Evolutionary conservation across 2,797 vertebrate genomes (phyloP).

Genomic region (Gouania willdenowi): DNA sequence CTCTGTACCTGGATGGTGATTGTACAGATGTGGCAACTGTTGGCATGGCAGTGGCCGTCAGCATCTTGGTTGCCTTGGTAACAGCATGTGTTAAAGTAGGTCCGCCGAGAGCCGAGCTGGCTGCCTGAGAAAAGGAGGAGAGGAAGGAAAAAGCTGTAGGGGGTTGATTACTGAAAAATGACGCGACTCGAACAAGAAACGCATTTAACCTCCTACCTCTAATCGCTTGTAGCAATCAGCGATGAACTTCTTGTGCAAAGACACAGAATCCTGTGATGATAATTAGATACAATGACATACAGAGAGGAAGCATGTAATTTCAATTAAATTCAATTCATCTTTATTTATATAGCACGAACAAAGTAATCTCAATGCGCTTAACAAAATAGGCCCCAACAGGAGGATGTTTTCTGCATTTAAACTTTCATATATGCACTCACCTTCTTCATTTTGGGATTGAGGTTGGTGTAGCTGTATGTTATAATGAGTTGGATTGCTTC

Average conservation of each 20-base stretch:
- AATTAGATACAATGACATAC: neutral
- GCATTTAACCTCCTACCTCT: constrained; percentile 76
- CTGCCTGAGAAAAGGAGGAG: constrained; percentile 71
- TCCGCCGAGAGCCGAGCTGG: constrained; percentile 94
- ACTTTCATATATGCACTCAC: constrained; percentile 67
- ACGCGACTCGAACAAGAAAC: neutral
- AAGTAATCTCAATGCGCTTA: too few species aligned
- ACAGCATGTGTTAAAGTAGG: constrained; percentile 97
- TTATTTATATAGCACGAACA: too few species aligned
- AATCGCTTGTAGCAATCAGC: constrained; percentile 98
- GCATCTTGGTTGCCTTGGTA: constrained; percentile 98
- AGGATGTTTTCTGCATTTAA: too few species aligned
- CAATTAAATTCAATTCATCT: too few species aligned
- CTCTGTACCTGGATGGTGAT: constrained; percentile 92
- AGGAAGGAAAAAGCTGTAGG: neutral
- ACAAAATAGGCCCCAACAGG: too few species aligned
- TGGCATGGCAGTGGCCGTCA: constrained; percentile 98
- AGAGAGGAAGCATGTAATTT: neutral
- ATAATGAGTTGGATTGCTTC: constrained; percentile 98
- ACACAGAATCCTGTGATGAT: constrained; percentile 88
- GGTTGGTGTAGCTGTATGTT: constrained; percentile 97
- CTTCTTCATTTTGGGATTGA: constrained; percentile 98
- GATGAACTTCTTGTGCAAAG: constrained; percentile 98
- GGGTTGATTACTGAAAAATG: neutral
- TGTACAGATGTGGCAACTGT: constrained; percentile 98